These are phyloP conservation scores for Natator depressus DNA, from an alignment of 2,113 vertebrate genomes.

Conservation along the genomic window DNA sequence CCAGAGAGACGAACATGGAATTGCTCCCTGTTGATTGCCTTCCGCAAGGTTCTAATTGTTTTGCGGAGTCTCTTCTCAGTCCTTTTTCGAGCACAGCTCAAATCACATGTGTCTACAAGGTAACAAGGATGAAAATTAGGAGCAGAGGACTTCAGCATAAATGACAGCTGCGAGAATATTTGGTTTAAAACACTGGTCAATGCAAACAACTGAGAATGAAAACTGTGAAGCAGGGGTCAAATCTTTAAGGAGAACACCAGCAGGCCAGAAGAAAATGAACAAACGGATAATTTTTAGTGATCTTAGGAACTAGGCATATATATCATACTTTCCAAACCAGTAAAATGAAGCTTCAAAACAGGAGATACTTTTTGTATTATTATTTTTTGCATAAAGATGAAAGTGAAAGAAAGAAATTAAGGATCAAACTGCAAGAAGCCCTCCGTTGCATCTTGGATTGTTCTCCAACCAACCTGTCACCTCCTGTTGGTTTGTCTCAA, in stretches of 20 bases:
- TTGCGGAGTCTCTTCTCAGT: constrained; percentile 94
- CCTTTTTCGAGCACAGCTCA: constrained; percentile 87
- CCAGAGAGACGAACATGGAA: constrained; percentile 91
- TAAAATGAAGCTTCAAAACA: constrained; percentile 84
- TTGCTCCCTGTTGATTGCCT: constrained; percentile 92
- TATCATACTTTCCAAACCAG: constrained; percentile 35
- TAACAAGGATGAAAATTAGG: constrained; percentile 26
- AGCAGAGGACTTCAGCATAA: not conserved
- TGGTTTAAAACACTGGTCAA: not conserved
- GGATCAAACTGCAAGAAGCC: constrained; percentile 64
- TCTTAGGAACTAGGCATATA: not conserved
- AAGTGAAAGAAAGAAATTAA: constrained; percentile 63
- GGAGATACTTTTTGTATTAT: constrained; percentile 91
- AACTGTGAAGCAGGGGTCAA: not conserved
- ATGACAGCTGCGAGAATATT: accelerated
- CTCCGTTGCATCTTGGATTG: constrained; percentile 56
- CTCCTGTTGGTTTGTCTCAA: constrained; percentile 94
- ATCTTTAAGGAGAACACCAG: not conserved
- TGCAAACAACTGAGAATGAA: not conserved
- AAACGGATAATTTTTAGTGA: constrained; percentile 23
- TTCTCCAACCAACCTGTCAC: constrained; percentile 98
- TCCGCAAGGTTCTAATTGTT: constrained; percentile 91
- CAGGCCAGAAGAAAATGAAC: constrained; percentile 19
- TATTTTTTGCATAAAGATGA: constrained; percentile 54
- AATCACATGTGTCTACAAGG: constrained; percentile 90